phyloP scores from a whole-genome alignment of 92 coral and sea anemone species.

The Porites cylindrica region DNA sequence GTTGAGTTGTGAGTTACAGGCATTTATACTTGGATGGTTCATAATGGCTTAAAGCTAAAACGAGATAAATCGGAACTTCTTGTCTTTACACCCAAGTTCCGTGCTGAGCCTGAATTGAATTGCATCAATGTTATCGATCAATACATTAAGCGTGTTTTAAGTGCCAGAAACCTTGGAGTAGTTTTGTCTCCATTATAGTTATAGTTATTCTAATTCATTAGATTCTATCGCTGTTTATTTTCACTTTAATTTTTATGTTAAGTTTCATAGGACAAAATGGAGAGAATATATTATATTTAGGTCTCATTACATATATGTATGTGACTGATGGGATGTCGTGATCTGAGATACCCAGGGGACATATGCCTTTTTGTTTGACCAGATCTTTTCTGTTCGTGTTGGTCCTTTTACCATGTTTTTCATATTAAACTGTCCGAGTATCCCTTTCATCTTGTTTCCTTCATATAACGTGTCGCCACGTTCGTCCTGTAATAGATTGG shows the following conservation, averaged over 20 bases:
- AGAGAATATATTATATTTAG: too few species aligned
- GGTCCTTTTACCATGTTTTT: background rate
- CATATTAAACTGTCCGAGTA: constrained; percentile 25
- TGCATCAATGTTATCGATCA: background rate
- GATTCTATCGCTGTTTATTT: too few species aligned
- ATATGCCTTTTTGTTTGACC: too few species aligned
- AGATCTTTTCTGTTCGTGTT: too few species aligned
- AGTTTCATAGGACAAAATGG: too few species aligned
- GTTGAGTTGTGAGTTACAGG: constrained; percentile 40
- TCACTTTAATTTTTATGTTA: too few species aligned
- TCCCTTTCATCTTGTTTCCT: constrained; percentile 23
- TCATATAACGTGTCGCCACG: constrained; percentile 18
- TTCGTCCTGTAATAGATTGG: constrained; percentile 19
- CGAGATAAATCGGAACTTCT: constrained; percentile 17
- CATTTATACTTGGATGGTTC: constrained; percentile 44
- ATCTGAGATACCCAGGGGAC: too few species aligned
- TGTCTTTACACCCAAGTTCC: constrained; percentile 3
- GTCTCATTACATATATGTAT: too few species aligned
- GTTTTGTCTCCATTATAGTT: background rate
- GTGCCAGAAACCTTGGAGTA: background rate
- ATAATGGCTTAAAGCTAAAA: constrained; percentile 44
- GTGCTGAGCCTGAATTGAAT: background rate
- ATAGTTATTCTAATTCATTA: too few species aligned
- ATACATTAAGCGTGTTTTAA: background rate
- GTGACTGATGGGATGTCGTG: too few species aligned